Conservation (phyloP, 2,888 invertebrate species). For the Xanthia togata region DNA sequence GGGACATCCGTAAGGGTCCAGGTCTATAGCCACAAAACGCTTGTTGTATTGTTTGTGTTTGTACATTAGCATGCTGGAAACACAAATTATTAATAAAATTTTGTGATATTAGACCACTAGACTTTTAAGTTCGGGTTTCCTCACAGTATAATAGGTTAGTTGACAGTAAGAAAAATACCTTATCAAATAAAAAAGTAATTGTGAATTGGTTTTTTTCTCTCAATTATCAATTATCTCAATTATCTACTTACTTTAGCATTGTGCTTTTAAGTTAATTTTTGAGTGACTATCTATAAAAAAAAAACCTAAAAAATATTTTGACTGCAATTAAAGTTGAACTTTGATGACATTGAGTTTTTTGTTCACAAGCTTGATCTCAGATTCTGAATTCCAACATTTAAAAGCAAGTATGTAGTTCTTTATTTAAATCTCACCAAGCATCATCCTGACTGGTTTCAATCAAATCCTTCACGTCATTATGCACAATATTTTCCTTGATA, state of each 20-base stretch:
- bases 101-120: not conserved
- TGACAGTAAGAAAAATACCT: too few species aligned
- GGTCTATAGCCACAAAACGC: slow-evolving; percentile 96
- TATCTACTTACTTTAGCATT: not conserved
- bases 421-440: slow-evolving; percentile 92
- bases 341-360: not conserved
- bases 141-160: not conserved
- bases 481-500: slow-evolving; percentile 94
- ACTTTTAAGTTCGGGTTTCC: not conserved
- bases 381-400: not conserved
- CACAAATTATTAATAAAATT: slow-evolving; percentile 2
- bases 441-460: slow-evolving; percentile 95
- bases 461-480: slow-evolving; percentile 94
- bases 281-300: not conserved
- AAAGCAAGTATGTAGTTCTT: not conserved
- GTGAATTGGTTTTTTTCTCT: too few species aligned
- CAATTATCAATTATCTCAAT: too few species aligned
- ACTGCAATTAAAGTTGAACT: not conserved
- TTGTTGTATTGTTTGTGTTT: slow-evolving; percentile 91
- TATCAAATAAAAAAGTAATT: too few species aligned
- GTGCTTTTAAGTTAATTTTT: not conserved
- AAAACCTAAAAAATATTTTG: not conserved
- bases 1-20: slow-evolving; percentile 99
- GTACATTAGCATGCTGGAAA: slow-evolving; percentile 95
- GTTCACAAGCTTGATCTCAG: not conserved